These are phyloP conservation scores for Copidosoma floridanum DNA, from an alignment of 1,140 invertebrate species.

Conservation along the genomic window DNA sequence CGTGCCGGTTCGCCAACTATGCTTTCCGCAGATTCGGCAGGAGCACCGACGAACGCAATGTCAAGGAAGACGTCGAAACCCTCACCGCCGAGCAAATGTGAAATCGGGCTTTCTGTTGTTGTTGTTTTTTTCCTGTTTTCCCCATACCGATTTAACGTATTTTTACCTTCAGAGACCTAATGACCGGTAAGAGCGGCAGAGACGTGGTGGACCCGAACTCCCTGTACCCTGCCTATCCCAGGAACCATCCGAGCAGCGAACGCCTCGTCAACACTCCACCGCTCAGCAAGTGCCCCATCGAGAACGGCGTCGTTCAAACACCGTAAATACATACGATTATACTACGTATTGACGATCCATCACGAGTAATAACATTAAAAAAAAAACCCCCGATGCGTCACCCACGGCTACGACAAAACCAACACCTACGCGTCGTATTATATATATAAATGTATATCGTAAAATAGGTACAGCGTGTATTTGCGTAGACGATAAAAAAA, in stretches of 20 bases:
- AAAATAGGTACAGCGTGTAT: too few species aligned
- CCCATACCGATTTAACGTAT: not conserved
- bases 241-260: conserved; percentile 40
- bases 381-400: too few species aligned
- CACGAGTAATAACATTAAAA: too few species aligned
- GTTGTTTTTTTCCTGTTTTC: too few species aligned
- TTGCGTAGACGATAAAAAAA: not conserved
- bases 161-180: conserved; percentile 28
- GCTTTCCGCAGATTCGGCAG: too few species aligned
- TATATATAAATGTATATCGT: too few species aligned
- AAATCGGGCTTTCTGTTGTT: conserved; percentile 25
- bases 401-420: too few species aligned
- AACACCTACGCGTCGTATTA: too few species aligned
- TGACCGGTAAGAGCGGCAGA: conserved; percentile 28
- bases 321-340: conserved; percentile 30
- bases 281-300: conserved; percentile 65
- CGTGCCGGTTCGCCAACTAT: conserved; percentile 36
- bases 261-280: conserved; percentile 19
- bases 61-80: conserved; percentile 56
- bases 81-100: conserved; percentile 55
- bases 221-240: conserved; percentile 39
- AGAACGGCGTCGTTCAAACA: conserved; percentile 67
- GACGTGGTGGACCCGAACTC: conserved; percentile 39
- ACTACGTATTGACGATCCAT: too few species aligned
- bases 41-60: not conserved